Base-by-base conservation (phyloP, 2,797 vertebrate species). In the Pseudochaenichthys georgianus region DNA sequence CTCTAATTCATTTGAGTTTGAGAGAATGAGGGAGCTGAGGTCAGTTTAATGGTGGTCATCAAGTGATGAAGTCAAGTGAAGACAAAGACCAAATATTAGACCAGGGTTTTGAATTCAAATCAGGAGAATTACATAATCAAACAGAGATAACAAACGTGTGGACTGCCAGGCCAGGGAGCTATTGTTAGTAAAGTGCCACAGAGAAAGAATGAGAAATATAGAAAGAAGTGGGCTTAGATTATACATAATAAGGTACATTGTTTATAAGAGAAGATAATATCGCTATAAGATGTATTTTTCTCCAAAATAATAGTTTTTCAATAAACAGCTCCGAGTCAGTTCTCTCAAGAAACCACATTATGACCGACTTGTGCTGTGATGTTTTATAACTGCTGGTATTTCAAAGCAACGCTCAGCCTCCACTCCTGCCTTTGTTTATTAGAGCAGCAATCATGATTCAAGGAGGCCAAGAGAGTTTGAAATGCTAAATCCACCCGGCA, bases 401-500 rank as follows among this genome's bases (percentile, higher is more conserved):
- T 66, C 11, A 28, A 17, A 28, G 57, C 15, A 68, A 38, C 60
- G 13, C 47, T 55, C 2, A 64, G 69, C 57, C 64, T 74, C 45
- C 53, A 15, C 53, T 69, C 43, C 66, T 43, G 13, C 67, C 64
- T 70, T 81, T 80, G 74, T 82, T 81, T 70, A 69, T 55, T 58
- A 70, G 47, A 64, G 65, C 42, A 69, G 75, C 57, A 38, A 73
- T 71, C 80, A 85, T 89, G 79, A 76, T 70, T 83, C 80, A 79
- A 46, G 12, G 55, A 58, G 64, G 10, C 64, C 63, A 54, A 58
- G 70, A 73, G 64, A 68, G 83, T 89, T 85, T 78, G 64, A 81
- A 87, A 88, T 81, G 78, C 65, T 81, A 81, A 89, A 83, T 73
- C 78, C 78, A 75, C 45, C 28, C 43, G 58, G 75, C 73, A 74